phyloP scores from a whole-genome alignment of 2,113 vertebrate species.

The Zonotrichia leucophrys region DNA sequence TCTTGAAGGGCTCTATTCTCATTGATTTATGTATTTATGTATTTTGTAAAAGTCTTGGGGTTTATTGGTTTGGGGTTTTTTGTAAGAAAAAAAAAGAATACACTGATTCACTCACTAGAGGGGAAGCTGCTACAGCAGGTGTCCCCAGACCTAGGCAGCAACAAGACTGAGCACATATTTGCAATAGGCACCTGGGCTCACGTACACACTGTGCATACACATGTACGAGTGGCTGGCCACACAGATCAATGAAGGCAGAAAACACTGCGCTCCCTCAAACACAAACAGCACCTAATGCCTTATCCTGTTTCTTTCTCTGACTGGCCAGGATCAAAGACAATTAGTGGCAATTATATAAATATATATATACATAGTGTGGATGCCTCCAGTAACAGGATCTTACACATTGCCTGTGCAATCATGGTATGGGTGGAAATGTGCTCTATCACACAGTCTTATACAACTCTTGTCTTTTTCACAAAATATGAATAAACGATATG shows the following conservation, averaged over 20 bases:
- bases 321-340: not conserved
- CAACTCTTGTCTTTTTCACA: not conserved
- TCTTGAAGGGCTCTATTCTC: not conserved
- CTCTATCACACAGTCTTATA: not conserved
- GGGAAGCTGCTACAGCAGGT: not conserved
- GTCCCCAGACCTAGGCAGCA: not conserved
- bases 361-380: not conserved
- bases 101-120: not conserved
- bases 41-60: not conserved
- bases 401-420: not conserved
- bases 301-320: not conserved
- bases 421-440: not conserved
- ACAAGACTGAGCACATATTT: not conserved
- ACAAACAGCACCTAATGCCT: not conserved
- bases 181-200: not conserved
- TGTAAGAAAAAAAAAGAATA: not conserved
- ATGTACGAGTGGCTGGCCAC: accelerated
- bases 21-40: not conserved
- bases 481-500: not conserved
- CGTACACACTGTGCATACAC: not conserved
- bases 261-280: not conserved
- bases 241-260: not conserved
- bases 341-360: not conserved
- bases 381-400: not conserved
- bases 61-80: not conserved